Evolutionary conservation across 1,140 invertebrate species (phyloP).

Genomic region (Pseudomyrmex concolor): DNA sequence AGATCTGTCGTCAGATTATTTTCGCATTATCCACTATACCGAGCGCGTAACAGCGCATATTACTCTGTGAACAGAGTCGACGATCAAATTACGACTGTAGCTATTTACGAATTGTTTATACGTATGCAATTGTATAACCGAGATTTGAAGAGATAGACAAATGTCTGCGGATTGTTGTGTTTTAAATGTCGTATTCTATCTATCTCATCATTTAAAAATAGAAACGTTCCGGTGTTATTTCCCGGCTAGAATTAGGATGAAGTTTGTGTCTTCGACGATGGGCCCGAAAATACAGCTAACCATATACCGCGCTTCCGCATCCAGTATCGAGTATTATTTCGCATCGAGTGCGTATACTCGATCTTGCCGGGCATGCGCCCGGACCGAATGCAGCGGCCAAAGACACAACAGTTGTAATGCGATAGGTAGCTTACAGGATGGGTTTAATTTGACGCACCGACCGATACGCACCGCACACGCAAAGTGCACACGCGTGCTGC

Average conservation of each 20-base stretch:
- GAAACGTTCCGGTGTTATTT: neutral
- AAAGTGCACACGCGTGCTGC: conserved; percentile 15
- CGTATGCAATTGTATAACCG: neutral
- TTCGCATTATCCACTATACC: conserved; percentile 23
- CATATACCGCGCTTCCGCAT: neutral
- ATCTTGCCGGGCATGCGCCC: neutral
- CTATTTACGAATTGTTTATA: neutral
- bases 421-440: conserved; percentile 53
- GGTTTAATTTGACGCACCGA: conserved; percentile 43
- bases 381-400: neutral
- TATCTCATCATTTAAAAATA: neutral
- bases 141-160: neutral
- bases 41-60: neutral
- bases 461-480: conserved; percentile 33
- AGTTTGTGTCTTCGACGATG: neutral
- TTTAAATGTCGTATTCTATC: no score
- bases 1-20: conserved; percentile 37
- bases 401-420: conserved; percentile 66
- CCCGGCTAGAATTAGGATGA: neutral
- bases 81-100: neutral
- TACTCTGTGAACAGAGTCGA: neutral
- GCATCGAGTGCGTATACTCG: neutral
- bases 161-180: no score
- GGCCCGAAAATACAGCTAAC: neutral
- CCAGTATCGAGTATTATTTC: conserved; percentile 38